Conservation (phyloP, 92 coral and sea anemone species). For the Parazoanthus atlanticus region DNA sequence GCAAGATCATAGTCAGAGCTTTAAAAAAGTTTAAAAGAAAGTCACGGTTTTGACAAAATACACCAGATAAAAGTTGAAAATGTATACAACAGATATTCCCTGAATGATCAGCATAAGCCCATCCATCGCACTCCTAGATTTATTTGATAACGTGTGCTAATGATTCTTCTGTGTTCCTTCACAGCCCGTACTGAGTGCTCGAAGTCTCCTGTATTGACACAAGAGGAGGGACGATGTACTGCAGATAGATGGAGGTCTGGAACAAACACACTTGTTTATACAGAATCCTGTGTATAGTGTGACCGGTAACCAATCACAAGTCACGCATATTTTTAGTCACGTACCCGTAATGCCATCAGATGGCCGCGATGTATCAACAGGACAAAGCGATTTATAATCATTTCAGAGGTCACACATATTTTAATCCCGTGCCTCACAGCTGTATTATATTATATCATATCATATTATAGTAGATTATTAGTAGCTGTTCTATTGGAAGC, state of each 20-base stretch:
- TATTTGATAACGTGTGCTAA: not conserved
- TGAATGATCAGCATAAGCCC: not conserved
- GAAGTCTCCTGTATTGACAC: not conserved
- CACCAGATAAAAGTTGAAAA: not conserved
- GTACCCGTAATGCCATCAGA: not conserved
- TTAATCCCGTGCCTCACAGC: not conserved
- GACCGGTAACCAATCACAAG: not conserved
- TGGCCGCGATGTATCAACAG: not conserved
- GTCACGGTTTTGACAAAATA: not conserved
- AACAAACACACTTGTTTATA: conserved; percentile 21
- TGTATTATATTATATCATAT: not conserved
- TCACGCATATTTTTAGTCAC: conserved; percentile 12
- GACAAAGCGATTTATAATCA: not conserved
- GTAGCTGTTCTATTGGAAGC: not conserved
- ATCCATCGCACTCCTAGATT: not conserved
- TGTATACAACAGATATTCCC: not conserved
- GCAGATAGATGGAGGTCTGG: conserved; percentile 16
- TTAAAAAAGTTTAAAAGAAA: not conserved
- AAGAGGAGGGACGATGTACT: conserved; percentile 7
- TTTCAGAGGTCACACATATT: conserved; percentile 3
- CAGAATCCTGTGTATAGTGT: conserved; percentile 44
- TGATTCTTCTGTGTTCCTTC: not conserved
- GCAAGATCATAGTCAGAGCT: not conserved
- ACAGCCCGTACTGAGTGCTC: not conserved
- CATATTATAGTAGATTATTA: not conserved